phyloP scores from a whole-genome alignment of 2,113 vertebrate species.

The Picathartes gymnocephalus region DNA sequence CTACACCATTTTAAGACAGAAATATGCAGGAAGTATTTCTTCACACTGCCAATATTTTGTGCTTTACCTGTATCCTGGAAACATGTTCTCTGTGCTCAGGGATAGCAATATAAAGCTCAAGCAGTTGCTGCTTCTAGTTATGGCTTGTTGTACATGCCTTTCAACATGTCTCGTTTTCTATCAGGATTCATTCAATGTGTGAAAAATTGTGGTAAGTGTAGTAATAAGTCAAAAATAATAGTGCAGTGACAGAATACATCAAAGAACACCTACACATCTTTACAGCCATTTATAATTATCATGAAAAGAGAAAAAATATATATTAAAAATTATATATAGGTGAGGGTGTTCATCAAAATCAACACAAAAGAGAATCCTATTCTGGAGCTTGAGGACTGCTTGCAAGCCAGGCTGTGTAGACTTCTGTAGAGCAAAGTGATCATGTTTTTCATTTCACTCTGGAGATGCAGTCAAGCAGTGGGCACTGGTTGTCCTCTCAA shows the following conservation, averaged over 20 bases:
- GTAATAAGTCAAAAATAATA: not conserved
- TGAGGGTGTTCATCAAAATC: not conserved
- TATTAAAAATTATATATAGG: not conserved
- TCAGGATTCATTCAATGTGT: not conserved
- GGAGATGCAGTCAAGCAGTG: not conserved
- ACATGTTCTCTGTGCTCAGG: not conserved
- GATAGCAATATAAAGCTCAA: not conserved
- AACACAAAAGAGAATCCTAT: not conserved
- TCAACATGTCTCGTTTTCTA: not conserved
- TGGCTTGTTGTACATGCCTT: fast-evolving
- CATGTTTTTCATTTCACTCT: not conserved
- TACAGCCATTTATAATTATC: not conserved
- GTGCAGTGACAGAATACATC: not conserved
- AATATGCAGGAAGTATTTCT: not conserved
- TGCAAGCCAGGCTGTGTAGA: not conserved
- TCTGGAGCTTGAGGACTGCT: not conserved
- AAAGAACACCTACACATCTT: not conserved
- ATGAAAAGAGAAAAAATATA: not conserved
- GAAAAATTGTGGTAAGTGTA: not conserved
- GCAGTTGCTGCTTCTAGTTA: not conserved
- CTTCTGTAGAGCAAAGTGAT: not conserved
- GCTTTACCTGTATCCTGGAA: not conserved
- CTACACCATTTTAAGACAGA: not conserved
- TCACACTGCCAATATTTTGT: not conserved
- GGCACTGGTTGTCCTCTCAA: not conserved